phyloP scores from a whole-genome alignment of 1,140 invertebrate species.

The Glomeris maerens region DNA sequence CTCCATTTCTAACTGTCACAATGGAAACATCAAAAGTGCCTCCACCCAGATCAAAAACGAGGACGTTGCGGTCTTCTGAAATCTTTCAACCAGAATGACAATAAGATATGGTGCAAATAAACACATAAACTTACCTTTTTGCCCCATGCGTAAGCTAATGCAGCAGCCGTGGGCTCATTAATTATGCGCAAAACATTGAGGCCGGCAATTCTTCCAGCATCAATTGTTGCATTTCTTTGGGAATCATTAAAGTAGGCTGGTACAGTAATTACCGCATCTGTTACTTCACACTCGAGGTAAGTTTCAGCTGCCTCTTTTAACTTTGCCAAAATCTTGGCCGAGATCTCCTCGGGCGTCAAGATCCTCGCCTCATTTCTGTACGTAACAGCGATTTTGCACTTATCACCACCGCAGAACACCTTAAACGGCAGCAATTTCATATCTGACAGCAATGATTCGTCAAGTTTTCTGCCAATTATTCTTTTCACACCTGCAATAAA shows the following conservation, averaged over 20 bases:
- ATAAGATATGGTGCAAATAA: no score
- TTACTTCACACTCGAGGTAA: slow-evolving; percentile 76
- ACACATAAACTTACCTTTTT: no score
- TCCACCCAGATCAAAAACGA: slow-evolving; percentile 30
- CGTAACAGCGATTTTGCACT: slow-evolving; percentile 53
- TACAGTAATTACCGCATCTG: slow-evolving; percentile 75
- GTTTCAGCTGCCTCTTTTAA: slow-evolving; percentile 90
- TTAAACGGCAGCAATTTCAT: slow-evolving; percentile 38
- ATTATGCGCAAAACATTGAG: slow-evolving; percentile 62
- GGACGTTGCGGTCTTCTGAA: slow-evolving; percentile 39
- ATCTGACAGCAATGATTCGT: slow-evolving; percentile 34
- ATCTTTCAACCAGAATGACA: no score
- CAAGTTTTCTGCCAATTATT: slow-evolving; percentile 37
- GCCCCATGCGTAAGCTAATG: slow-evolving; percentile 35
- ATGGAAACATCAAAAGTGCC: slow-evolving; percentile 42
- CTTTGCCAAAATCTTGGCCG: slow-evolving; percentile 43
- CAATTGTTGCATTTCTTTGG: no score
- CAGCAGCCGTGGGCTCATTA: slow-evolving; percentile 38
- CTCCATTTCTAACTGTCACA: slow-evolving; percentile 74
- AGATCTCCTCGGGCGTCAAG: slow-evolving; percentile 45
- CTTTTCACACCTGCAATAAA: no score
- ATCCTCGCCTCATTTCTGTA: slow-evolving; percentile 77
- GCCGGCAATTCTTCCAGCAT: no score
- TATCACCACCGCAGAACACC: slow-evolving; percentile 48
- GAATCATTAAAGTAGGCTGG: slow-evolving; percentile 86